A percentile compares a stretch with the other conserved stretches of the same genome.
These are phyloP conservation scores for Sula dactylatra DNA, from an alignment of 2,113 vertebrate genomes.

Conservation along the genomic window DNA sequence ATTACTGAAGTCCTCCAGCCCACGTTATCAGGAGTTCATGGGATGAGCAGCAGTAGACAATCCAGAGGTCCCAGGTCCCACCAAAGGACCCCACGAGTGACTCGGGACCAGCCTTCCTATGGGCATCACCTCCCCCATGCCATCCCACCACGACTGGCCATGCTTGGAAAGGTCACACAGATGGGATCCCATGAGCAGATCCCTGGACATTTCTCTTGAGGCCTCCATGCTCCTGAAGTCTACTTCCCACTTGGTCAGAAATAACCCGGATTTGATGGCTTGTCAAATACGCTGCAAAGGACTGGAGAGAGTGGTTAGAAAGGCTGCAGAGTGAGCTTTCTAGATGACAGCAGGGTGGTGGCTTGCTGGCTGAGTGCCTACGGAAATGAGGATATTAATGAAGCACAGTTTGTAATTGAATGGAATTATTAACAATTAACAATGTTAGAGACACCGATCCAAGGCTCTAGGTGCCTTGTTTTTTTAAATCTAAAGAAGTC, in stretches of 20 bases:
- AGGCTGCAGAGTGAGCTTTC: neutral
- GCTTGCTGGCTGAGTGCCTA: neutral
- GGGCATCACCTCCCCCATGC: neutral
- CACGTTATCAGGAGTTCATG: rapidly evolving
- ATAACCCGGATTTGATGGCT: rapidly evolving
- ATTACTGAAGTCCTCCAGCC: neutral
- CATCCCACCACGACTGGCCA: rapidly evolving
- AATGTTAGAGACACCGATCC: too few species aligned
- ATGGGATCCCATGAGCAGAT: neutral
- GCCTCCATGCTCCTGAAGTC: neutral
- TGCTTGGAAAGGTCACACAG: neutral
- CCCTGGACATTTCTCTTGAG: neutral
- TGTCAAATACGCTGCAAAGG: neutral
- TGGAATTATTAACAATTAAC: neutral
- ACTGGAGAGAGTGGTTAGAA: neutral
- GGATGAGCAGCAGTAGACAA: neutral
- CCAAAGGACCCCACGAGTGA: neutral
- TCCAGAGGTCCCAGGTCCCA: neutral
- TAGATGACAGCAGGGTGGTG: neutral
- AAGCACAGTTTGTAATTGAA: neutral
- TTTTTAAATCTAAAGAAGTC: neutral
- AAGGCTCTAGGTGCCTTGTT: neutral
- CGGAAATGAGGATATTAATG: neutral
- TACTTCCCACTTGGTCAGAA: neutral
- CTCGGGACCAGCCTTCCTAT: neutral